Evolutionary conservation across 2,888 invertebrate genomes (phyloP).

Genomic region (Orthosia cruda): DNA sequence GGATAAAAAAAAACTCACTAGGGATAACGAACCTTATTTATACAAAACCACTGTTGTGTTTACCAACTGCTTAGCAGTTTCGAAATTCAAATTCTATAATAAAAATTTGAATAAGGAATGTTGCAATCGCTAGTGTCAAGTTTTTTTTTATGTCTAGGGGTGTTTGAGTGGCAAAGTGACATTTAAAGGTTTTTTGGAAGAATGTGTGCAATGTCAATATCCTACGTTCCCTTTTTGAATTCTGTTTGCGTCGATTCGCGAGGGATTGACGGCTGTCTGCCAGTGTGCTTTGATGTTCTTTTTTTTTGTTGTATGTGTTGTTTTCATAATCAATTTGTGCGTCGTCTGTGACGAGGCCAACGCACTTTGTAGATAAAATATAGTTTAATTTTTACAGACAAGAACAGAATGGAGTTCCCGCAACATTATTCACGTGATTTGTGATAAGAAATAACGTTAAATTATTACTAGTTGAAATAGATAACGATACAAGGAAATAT

Average conservation of each 20-base stretch:
- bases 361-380: constrained; percentile 10
- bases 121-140: no score
- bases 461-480: not conserved
- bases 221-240: constrained; percentile 33
- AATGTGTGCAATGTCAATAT: constrained; percentile 61
- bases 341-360: constrained; percentile 1
- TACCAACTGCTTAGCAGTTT: no score
- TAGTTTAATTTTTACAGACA: not conserved
- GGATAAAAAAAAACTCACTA: no score
- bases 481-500: not conserved
- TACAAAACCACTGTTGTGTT: no score
- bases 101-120: no score
- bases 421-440: not conserved
- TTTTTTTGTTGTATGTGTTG: constrained; percentile 7
- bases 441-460: not conserved
- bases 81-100: no score
- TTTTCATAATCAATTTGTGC: constrained; percentile 14
- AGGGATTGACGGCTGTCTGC: constrained; percentile 10
- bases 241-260: constrained; percentile 28
- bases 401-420: not conserved
- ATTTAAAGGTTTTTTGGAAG: constrained; percentile 45
- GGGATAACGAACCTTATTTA: no score
- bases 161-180: constrained; percentile 34
- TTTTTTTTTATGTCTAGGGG: no score
- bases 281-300: constrained; percentile 28